Evolutionary conservation across 2,888 invertebrate genomes (phyloP).

Genomic region (Euproctis similis): DNA sequence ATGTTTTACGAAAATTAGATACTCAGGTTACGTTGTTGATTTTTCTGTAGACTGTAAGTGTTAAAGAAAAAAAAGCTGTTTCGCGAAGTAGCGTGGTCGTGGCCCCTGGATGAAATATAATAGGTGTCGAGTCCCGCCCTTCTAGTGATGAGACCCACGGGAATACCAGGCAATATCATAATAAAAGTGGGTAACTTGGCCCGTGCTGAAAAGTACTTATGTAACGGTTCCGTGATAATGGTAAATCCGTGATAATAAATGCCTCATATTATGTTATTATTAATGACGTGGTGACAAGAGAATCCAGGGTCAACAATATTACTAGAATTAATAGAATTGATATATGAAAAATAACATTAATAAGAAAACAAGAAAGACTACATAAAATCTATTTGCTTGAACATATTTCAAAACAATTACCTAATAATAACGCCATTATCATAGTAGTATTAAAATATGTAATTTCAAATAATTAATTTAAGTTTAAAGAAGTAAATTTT

Average conservation of each 20-base stretch:
- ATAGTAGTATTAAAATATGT: no score
- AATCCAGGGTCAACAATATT: constrained; percentile 39
- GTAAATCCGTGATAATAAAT: constrained; percentile 73
- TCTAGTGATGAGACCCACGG: constrained; percentile 66
- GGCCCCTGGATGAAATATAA: constrained; percentile 59
- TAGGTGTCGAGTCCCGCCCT: constrained; percentile 52
- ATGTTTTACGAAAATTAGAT: constrained; percentile 50
- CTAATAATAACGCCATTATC: no score
- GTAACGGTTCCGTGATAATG: constrained; percentile 58
- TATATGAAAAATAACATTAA: no score
- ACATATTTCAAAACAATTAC: no score
- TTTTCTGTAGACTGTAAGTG: constrained; percentile 35
- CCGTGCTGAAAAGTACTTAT: constrained; percentile 68
- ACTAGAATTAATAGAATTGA: no score
- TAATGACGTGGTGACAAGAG: constrained; percentile 51
- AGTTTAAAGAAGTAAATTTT: no score
- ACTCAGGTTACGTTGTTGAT: constrained; percentile 20
- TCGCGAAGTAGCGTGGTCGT: constrained; percentile 27
- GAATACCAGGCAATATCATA: constrained; percentile 73
- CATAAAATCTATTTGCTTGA: no score
- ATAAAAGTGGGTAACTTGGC: constrained; percentile 57
- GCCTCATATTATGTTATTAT: constrained; percentile 50
- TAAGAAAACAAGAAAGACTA: no score
- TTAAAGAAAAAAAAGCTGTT: constrained; percentile 38
- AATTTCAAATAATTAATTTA: no score